Percentiles rank a stretch among this genome's conserved stretches.
Conservation (phyloP, 2,888 invertebrate genomes). For the Monopis laevigella region DNA sequence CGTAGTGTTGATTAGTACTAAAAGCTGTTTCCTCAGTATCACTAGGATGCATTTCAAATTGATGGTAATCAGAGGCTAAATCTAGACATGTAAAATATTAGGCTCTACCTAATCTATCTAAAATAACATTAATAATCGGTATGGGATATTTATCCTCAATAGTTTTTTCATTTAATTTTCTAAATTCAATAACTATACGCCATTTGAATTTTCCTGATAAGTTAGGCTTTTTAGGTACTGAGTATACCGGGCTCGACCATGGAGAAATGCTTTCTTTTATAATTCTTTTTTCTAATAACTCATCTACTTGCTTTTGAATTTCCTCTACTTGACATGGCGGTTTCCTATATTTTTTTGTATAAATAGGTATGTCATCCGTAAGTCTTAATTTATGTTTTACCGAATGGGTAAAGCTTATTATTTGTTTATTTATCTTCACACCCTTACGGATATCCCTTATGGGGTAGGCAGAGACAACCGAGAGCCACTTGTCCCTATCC, state of each 20-base stretch:
- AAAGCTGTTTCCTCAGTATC: conserved; percentile 25
- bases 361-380: conserved; percentile 17
- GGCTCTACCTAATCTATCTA: conserved; percentile 21
- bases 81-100: conserved; percentile 17
- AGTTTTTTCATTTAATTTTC: conserved; percentile 23
- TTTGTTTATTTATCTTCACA: no score
- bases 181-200: conserved; percentile 20
- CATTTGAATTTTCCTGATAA: conserved; percentile 21
- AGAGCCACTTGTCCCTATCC: no score
- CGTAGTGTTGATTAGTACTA: conserved; percentile 21
- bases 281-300: conserved; percentile 21
- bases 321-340: conserved; percentile 19
- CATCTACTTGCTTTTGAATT: conserved; percentile 19
- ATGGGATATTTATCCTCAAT: conserved; percentile 23
- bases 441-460: no score
- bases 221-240: conserved; percentile 22
- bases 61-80: conserved; percentile 14
- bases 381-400: conserved; percentile 29
- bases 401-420: conserved; percentile 25
- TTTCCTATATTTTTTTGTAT: conserved; percentile 19
- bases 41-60: conserved; percentile 14
- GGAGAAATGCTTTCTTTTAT: conserved; percentile 21
- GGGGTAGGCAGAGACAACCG: no score
- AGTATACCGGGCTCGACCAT: conserved; percentile 20
- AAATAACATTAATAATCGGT: conserved; percentile 21